These are phyloP conservation scores for Macrosoma leucophasiata DNA, from an alignment of 2,888 invertebrate genomes.

Conservation along the genomic window DNA sequence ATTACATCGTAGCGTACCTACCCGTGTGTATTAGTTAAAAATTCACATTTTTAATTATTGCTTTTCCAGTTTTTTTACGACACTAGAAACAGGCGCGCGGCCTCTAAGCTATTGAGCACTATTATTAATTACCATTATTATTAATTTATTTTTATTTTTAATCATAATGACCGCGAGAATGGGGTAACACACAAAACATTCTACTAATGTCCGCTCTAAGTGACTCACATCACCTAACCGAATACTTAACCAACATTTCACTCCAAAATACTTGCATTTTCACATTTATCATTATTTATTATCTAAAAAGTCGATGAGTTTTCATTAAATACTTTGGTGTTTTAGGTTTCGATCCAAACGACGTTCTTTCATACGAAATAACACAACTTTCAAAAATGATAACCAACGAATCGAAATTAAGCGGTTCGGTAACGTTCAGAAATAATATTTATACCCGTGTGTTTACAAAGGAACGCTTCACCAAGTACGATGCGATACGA, in stretches of 20 bases:
- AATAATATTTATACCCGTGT: conserved; percentile 16
- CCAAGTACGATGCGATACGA: conserved; percentile 5
- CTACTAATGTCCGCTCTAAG: conserved; percentile 46
- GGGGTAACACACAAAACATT: conserved; percentile 59
- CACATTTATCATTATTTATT: conserved; percentile 64
- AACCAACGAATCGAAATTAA: conserved; percentile 23
- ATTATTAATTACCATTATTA: conserved; percentile 60
- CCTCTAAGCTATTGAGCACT: conserved; percentile 70
- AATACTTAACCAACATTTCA: conserved; percentile 51
- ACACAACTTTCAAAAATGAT: conserved; percentile 12
- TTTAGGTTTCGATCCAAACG: conserved; percentile 62
- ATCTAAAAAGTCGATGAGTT: conserved; percentile 74
- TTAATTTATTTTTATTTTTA: conserved; percentile 43
- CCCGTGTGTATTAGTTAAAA: conserved; percentile 49
- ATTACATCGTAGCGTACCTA: conserved; percentile 50
- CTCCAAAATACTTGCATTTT: conserved; percentile 63
- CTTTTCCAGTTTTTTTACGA: conserved; percentile 51
- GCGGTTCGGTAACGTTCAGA: conserved; percentile 12
- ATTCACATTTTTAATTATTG: conserved; percentile 64
- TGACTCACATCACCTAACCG: conserved; percentile 47
- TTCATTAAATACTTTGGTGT: conserved; percentile 70
- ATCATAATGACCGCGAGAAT: conserved; percentile 58
- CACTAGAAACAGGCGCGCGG: conserved; percentile 33
- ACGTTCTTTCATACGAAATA: conserved; percentile 24
- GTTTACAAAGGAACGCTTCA: conserved; percentile 14